Evolutionary conservation across 1,140 invertebrate genomes (phyloP).

Genomic region (Holotrichia oblita): DNA sequence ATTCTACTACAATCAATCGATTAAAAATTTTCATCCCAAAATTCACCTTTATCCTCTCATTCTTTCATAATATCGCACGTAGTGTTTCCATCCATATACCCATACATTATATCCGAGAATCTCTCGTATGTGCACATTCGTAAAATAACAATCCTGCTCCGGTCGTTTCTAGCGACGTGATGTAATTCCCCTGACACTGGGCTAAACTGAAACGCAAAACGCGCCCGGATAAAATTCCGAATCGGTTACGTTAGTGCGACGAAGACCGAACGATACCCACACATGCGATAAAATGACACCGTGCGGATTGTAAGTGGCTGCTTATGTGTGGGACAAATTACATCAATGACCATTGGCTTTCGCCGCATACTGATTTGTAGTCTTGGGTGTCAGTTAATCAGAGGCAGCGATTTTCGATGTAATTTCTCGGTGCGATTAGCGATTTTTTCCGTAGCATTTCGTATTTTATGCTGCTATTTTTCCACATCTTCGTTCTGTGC

Average conservation of each 20-base stretch:
- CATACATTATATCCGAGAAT: conserved; percentile 11
- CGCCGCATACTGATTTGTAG: conserved; percentile 30
- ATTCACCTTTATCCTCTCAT: too few species aligned
- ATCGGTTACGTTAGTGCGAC: not conserved
- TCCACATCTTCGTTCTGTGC: not conserved
- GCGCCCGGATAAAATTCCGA: not conserved
- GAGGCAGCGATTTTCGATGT: conserved; percentile 32
- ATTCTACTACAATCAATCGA: too few species aligned
- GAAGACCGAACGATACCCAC: not conserved
- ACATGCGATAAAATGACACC: conserved; percentile 26
- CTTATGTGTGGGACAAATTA: conserved; percentile 34
- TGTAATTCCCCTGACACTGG: conserved; percentile 9
- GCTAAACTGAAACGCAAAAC: conserved; percentile 15
- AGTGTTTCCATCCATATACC: not conserved
- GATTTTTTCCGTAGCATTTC: not conserved
- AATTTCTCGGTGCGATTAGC: conserved; percentile 26
- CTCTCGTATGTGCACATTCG: conserved; percentile 28
- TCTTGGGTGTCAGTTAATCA: conserved; percentile 36
- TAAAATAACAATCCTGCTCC: not conserved
- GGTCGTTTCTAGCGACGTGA: conserved; percentile 27
- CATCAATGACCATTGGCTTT: conserved; percentile 26
- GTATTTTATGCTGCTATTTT: conserved; percentile 2
- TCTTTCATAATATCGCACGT: not conserved
- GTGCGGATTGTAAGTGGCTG: conserved; percentile 12
- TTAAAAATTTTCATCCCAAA: too few species aligned